Conservation (phyloP, 2,888 invertebrate genomes). For the Conchocele bisecta region DNA sequence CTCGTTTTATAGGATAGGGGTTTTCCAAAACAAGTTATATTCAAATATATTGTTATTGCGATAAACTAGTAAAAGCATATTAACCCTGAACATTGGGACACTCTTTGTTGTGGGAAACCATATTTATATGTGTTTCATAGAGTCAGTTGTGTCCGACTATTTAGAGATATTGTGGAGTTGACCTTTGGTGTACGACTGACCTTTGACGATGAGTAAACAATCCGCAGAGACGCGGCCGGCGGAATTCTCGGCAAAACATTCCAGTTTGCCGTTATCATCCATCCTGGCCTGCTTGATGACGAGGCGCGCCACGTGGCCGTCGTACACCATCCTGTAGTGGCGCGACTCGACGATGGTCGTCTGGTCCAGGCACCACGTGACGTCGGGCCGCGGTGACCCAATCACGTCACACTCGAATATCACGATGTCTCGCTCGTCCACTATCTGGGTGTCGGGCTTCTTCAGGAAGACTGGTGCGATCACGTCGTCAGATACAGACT, state of each 20-base stretch:
- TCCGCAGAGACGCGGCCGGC: conserved; percentile 70
- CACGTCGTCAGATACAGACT: conserved; percentile 53
- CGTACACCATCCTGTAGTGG: conserved; percentile 59
- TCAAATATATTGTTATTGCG: too few relatives aligned
- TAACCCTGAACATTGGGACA: too few relatives aligned
- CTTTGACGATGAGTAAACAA: conserved; percentile 68
- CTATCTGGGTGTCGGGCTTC: conserved; percentile 63
- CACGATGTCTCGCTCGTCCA: conserved; percentile 65
- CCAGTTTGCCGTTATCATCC: conserved; percentile 71
- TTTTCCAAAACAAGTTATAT: too few relatives aligned
- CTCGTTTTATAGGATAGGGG: too few relatives aligned
- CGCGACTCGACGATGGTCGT: conserved; percentile 39
- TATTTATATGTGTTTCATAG: too few relatives aligned
- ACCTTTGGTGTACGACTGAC: conserved; percentile 52
- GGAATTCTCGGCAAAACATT: conserved; percentile 69
- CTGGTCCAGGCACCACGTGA: conserved; percentile 69
- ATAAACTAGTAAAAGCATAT: too few relatives aligned
- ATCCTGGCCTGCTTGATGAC: conserved; percentile 60
- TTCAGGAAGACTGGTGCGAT: conserved; percentile 72
- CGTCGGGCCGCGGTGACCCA: conserved; percentile 70
- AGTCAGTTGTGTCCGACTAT: too few relatives aligned
- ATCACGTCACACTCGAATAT: conserved; percentile 74
- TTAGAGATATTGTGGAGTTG: too few relatives aligned
- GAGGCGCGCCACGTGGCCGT: conserved; percentile 71
- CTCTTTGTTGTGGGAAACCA: too few relatives aligned